A percentile compares a stretch with the other conserved stretches of the same genome.
Conservation (phyloP, 2,888 invertebrate species). For the Hypsopygia costalis region DNA sequence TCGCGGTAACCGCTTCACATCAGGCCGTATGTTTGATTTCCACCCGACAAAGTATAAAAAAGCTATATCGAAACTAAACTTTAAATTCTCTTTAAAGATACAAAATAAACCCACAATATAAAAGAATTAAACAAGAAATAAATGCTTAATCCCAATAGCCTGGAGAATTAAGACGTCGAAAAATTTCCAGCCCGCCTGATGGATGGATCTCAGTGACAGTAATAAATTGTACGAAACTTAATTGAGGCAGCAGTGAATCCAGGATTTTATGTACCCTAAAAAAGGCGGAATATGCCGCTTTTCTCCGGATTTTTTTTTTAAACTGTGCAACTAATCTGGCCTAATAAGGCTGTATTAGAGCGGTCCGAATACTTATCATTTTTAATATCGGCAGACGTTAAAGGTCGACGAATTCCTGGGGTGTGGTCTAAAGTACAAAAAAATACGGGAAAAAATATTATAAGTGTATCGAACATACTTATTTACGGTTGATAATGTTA, state of each 20-base stretch:
- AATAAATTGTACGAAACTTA: background rate
- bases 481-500: too few relatives aligned
- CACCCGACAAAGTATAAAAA: too few relatives aligned
- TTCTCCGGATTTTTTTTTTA: constrained; percentile 18
- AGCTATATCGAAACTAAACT: too few relatives aligned
- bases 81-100: too few relatives aligned
- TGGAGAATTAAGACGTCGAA: background rate
- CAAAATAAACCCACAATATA: background rate
- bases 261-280: background rate
- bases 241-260: background rate
- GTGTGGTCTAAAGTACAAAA: constrained; percentile 11
- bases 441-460: too few relatives aligned
- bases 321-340: constrained; percentile 29
- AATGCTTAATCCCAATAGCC: background rate
- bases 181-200: background rate
- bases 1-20: too few relatives aligned
- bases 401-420: constrained; percentile 25
- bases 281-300: too few relatives aligned
- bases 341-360: constrained; percentile 36
- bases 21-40: too few relatives aligned
- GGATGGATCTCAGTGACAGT: background rate
- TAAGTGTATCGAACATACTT: too few relatives aligned
- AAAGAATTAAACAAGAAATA: background rate
- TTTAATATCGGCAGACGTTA: constrained; percentile 35
- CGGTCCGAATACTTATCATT: constrained; percentile 39